Evolutionary conservation across 2,113 vertebrate genomes (phyloP), one percentile per base, ranked within the genome.

Genomic region (Corythaixoides concolor): DNA sequence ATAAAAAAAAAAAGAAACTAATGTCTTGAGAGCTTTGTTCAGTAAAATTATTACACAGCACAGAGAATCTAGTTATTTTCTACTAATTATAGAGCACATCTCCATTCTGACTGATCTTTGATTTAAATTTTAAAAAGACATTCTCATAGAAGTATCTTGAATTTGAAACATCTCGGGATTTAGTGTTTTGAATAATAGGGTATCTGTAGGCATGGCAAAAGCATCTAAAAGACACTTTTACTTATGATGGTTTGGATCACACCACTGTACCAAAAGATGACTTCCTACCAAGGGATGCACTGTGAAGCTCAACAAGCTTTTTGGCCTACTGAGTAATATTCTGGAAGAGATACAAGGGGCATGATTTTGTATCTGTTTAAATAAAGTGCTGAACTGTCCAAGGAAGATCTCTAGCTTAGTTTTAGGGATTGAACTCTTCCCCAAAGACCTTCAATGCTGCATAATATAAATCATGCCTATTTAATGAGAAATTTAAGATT

Each of bases 1-100:
- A 94, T 92, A 94, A 94, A 86, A 96, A 93, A 96, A 84, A 22
- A 66, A 88, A 83, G 62, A 92, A 84, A 95, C 95, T 22, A 78
- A 85, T 58, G 58, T 79, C 50, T 88, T 70, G 72, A 94, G 89
- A 94, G 47, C 78, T 94, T 96, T 97, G 88, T 96, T 93, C 76
- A 96, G 93, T 96, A 96, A 94, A 96, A 83, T 85, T 66, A 88
- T 84, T 85, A 77, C 50, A 87, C 9, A 3, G 76, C 39, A 74
- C 76, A 88, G 68, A 89, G 47, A 77, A 90, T 77, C 68, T 67
- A 91, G n/a, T 52, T 73, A 5, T 55, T 89, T 85, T 78, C 85
- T 59, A 52, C 23, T 52, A 32, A 9, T 74, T 49, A 20, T 45
- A 79, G n/a, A 75, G 41, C 13, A 32, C 7, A 6, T 56, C 22